These are phyloP conservation scores for Montifringilla adamsi DNA, from an alignment of 2,113 vertebrate species.

Conservation along the genomic window DNA sequence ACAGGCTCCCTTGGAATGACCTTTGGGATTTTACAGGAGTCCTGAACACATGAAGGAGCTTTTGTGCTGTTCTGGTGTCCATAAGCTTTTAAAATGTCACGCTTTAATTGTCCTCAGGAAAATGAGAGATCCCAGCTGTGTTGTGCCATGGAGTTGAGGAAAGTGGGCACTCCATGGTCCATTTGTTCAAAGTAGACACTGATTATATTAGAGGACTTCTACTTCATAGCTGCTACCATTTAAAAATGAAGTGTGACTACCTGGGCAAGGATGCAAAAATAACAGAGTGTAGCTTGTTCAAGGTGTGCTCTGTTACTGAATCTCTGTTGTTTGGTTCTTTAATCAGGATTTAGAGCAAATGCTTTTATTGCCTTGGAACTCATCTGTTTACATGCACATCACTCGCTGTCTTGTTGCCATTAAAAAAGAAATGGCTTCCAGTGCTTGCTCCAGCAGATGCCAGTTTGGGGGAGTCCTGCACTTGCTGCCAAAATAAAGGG, in stretches of 20 bases:
- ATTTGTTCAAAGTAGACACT: background rate
- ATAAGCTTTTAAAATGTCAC: accelerated
- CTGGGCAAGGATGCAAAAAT: background rate
- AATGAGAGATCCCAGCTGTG: background rate
- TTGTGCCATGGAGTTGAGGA: background rate
- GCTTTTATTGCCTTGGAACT: background rate
- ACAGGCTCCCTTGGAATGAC: background rate
- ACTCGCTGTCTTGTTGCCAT: background rate
- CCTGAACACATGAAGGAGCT: background rate
- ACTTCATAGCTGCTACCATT: background rate
- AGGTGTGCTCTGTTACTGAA: background rate
- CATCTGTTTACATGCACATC: background rate
- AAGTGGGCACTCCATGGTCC: background rate
- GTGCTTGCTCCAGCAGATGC: background rate
- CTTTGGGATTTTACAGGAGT: background rate
- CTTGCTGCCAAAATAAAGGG: background rate
- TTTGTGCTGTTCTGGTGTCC: background rate
- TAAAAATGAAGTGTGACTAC: background rate
- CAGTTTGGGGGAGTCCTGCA: background rate
- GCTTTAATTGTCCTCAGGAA: background rate
- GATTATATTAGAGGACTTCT: background rate
- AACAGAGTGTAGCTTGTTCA: background rate
- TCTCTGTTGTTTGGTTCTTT: background rate
- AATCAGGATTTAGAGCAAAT: background rate
- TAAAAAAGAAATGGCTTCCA: background rate